phyloP scores from a whole-genome alignment of 1,140 invertebrate species.

The Trichonephila clavata region DNA sequence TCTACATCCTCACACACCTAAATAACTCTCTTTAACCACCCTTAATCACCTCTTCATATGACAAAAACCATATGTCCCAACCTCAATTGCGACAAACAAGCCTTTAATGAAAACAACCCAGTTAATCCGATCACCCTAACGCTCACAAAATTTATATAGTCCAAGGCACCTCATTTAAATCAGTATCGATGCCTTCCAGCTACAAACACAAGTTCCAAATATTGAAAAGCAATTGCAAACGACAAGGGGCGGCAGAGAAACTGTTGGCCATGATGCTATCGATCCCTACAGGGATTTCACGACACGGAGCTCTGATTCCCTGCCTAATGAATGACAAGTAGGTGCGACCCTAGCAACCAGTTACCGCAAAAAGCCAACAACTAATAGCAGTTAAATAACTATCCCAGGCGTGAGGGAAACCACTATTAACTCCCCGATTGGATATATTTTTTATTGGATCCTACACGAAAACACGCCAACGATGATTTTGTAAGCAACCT shows the following conservation, averaged over 20 bases:
- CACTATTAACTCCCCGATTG: slow-evolving; percentile 55
- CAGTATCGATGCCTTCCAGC: not conserved
- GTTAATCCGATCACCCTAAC: not conserved
- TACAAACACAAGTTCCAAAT: slow-evolving; percentile 4
- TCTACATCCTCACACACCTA: no score
- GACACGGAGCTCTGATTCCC: slow-evolving; percentile 5
- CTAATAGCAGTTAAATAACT: slow-evolving; percentile 64
- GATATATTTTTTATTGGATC: not conserved
- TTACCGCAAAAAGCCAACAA: slow-evolving; percentile 32
- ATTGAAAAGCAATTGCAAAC: not conserved
- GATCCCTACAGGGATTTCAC: not conserved
- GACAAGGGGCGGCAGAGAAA: not conserved
- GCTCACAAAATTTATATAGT: not conserved
- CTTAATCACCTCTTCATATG: not conserved
- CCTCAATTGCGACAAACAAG: not conserved
- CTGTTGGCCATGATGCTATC: slow-evolving; percentile 2
- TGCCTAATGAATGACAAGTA: not conserved
- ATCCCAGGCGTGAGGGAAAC: slow-evolving; percentile 10
- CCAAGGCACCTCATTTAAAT: not conserved
- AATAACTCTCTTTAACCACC: no score
- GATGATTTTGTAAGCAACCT: slow-evolving; percentile 41
- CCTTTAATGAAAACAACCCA: not conserved
- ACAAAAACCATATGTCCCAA: not conserved
- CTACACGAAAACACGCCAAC: slow-evolving; percentile 13
- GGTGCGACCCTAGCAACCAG: slow-evolving; percentile 47